phyloP scores from a whole-genome alignment of 2,888 invertebrate genomes.

The Temnothorax ravouxi region DNA sequence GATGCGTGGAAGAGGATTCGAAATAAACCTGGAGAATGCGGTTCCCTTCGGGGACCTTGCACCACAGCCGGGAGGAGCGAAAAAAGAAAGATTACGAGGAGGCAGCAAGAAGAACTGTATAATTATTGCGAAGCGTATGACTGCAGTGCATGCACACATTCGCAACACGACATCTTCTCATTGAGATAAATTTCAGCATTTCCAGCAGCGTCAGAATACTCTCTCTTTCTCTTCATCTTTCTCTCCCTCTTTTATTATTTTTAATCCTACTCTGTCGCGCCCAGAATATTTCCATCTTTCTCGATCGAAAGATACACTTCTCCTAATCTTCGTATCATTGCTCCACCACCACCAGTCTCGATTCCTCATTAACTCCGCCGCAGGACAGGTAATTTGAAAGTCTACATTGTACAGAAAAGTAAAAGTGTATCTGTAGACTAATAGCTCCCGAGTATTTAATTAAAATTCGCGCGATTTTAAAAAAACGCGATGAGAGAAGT shows the following conservation, averaged over 20 bases:
- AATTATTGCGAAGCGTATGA: slow-evolving; percentile 79
- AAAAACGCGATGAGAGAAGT: background rate
- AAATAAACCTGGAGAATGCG: slow-evolving; percentile 57
- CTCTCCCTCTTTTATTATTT: slow-evolving; percentile 30
- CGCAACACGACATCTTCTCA: slow-evolving; percentile 75
- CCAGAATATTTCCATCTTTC: background rate
- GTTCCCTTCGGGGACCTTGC: slow-evolving; percentile 64
- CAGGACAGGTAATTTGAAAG: background rate
- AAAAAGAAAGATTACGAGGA: slow-evolving; percentile 53
- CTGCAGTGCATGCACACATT: slow-evolving; percentile 70
- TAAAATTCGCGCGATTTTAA: slow-evolving; percentile 26
- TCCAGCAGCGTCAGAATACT: slow-evolving; percentile 25
- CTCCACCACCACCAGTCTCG: background rate
- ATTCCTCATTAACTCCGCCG: background rate
- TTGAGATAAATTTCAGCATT: slow-evolving; percentile 73
- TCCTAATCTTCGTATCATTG: slow-evolving; percentile 67
- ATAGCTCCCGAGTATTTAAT: slow-evolving; percentile 11
- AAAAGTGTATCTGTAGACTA: slow-evolving; percentile 9
- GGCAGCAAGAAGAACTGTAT: slow-evolving; percentile 66
- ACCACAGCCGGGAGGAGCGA: slow-evolving; percentile 56
- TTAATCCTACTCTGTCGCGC: slow-evolving; percentile 56
- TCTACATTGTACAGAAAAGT: background rate
- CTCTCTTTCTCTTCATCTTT: background rate
- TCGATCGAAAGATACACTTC: slow-evolving; percentile 43
- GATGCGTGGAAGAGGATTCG: slow-evolving; percentile 46